Conservation (phyloP, 2,113 vertebrate species). For the Ophthalmolycus amberensis region DNA sequence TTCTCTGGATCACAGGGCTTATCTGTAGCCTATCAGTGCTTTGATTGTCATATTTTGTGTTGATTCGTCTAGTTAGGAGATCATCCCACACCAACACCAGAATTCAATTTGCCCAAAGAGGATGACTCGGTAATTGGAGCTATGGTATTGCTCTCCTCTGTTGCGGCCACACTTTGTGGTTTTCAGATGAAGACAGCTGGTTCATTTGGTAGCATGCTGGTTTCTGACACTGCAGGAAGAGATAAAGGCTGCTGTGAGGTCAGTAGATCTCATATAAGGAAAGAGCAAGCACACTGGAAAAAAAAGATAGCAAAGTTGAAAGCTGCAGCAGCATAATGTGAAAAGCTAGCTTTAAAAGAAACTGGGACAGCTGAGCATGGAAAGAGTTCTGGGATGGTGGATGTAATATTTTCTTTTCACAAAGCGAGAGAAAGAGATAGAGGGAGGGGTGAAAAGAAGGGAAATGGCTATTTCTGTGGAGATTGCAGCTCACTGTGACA, state of each 20-base stretch:
- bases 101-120: neutral
- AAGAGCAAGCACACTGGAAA: neutral
- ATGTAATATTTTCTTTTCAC: conserved; percentile 52
- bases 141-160: neutral
- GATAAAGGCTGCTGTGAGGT: conserved; percentile 8
- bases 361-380: conserved; percentile 56
- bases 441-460: conserved; percentile 7
- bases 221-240: conserved; percentile 3
- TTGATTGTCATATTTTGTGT: neutral
- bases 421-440: conserved; percentile 6
- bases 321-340: conserved; percentile 23
- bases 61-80: neutral
- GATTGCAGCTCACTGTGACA: conserved; percentile 48
- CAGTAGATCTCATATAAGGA: conserved; percentile 4
- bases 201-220: neutral
- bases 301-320: conserved; percentile 15
- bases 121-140: neutral
- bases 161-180: neutral
- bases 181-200: neutral
- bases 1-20: neutral
- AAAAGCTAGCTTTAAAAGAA: conserved; percentile 42
- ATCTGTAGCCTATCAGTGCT: neutral
- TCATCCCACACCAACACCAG: neutral
- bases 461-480: conserved; percentile 29
- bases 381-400: conserved; percentile 50